Conservation (phyloP, 2,797 vertebrate genomes). For the Borostomias antarcticus region DNA sequence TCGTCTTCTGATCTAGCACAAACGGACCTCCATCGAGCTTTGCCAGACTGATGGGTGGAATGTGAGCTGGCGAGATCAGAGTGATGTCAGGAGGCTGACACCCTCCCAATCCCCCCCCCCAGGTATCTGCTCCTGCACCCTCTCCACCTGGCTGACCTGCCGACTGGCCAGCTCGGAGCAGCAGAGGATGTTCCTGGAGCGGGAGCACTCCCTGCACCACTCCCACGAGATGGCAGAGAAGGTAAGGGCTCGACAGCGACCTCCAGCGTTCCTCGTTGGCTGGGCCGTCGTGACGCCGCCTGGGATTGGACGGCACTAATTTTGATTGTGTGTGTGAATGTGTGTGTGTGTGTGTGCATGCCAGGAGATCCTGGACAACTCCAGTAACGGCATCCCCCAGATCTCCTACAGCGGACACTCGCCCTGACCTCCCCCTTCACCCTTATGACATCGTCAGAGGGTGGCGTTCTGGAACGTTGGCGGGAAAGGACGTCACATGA, state of each 20-base stretch:
- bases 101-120: conserved; percentile 14
- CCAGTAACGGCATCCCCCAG: conserved; percentile 91
- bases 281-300: background rate
- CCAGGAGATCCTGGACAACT: conserved; percentile 93
- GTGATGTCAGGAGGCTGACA: no score
- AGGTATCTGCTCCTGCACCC: conserved; percentile 92
- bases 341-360: conserved; percentile 23
- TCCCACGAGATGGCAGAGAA: conserved; percentile 98
- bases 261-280: background rate
- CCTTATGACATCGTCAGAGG: conserved; percentile 45
- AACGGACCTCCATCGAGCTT: no score
- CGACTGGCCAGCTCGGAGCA: conserved; percentile 97
- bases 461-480: background rate
- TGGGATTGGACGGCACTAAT: background rate
- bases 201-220: conserved; percentile 96
- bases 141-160: conserved; percentile 97
- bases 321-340: background rate
- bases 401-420: conserved; percentile 90
- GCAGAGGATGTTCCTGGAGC: conserved; percentile 97
- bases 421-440: conserved; percentile 71
- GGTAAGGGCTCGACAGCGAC: conserved; percentile 71
- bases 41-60: no score
- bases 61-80: no score
- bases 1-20: no score
- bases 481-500: background rate